phyloP scores from a whole-genome alignment of 2,888 invertebrate species.

The Monochamus alternatus region DNA sequence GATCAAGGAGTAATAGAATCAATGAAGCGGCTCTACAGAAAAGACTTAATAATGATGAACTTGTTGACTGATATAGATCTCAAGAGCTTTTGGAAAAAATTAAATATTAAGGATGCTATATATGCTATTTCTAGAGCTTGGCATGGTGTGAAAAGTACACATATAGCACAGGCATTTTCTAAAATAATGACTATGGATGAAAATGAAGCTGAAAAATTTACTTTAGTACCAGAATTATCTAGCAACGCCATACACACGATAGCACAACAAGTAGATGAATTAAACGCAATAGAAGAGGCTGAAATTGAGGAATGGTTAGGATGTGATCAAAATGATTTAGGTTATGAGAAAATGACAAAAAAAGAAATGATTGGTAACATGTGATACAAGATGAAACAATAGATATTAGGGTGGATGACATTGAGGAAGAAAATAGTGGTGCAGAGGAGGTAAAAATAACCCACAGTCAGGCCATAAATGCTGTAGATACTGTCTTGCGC shows the following conservation, averaged over 20 bases:
- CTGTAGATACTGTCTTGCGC: background rate
- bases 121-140: background rate
- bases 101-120: constrained; percentile 1
- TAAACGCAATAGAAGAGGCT: background rate
- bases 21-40: background rate
- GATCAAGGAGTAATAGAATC: background rate
- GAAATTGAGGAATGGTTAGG: background rate
- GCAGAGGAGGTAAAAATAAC: background rate
- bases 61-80: background rate
- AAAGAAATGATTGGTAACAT: background rate
- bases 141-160: background rate
- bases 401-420: no score
- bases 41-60: constrained; percentile 2
- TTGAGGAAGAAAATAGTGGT: no score
- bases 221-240: background rate
- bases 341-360: background rate
- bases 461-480: background rate
- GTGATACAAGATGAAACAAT: background rate
- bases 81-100: background rate
- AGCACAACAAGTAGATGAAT: background rate
- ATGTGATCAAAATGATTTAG: constrained; percentile 1
- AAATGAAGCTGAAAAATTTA: background rate
- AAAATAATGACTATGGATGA: background rate
- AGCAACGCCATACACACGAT: background rate
- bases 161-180: background rate